These are phyloP conservation scores for Anser brachyrhynchus DNA, from an alignment of 2,113 vertebrate species.

Conservation along the genomic window DNA sequence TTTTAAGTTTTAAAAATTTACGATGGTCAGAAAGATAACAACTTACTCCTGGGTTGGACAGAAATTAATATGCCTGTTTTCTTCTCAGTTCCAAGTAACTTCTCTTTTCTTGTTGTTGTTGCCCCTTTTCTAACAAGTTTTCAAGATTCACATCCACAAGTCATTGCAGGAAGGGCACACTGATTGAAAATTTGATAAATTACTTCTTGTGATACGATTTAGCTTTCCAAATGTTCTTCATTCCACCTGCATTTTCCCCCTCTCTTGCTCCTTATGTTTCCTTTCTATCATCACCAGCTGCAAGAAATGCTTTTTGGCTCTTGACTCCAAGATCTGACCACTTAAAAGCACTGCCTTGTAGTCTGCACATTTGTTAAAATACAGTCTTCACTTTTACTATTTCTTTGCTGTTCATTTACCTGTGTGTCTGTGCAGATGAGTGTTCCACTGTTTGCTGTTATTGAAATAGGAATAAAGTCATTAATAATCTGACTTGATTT, in stretches of 20 bases:
- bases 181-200: conserved; percentile 37
- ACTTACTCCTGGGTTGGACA: background rate
- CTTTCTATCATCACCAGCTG: conserved; percentile 34
- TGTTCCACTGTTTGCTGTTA: background rate
- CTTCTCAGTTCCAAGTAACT: background rate
- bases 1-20: background rate
- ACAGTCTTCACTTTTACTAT: background rate
- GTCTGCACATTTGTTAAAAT: background rate
- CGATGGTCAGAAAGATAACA: background rate
- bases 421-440: background rate
- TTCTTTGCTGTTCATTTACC: background rate
- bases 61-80: background rate
- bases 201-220: conserved; percentile 19
- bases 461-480: background rate
- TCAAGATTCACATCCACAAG: background rate
- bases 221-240: conserved; percentile 31
- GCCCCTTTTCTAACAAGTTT: background rate
- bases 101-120: background rate
- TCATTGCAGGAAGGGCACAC: background rate
- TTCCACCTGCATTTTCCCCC: background rate
- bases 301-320: conserved; percentile 19
- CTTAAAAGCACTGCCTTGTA: background rate
- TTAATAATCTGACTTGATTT: background rate
- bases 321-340: background rate
- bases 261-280: conserved; percentile 47